Conservation (phyloP, 2,113 vertebrate genomes). For the Glaucomys volans region DNA sequence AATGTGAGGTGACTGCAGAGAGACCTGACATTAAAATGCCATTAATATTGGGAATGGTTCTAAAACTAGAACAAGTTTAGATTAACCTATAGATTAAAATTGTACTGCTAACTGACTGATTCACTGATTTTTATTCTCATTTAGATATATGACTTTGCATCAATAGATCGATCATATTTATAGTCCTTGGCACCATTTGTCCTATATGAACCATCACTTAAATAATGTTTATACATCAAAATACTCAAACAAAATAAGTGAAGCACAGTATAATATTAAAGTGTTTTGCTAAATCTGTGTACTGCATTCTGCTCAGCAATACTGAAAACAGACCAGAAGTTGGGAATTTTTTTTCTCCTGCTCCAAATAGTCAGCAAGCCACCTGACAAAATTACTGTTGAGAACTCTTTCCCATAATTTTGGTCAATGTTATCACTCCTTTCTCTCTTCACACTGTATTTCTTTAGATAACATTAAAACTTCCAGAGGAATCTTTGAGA, state of each 20-base stretch:
- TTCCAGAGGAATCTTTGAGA: background rate
- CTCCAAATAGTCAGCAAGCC: background rate
- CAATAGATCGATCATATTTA: background rate
- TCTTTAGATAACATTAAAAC: constrained; percentile 2
- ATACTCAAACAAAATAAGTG: constrained; percentile 7
- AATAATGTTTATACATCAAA: constrained; percentile 20
- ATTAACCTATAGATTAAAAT: constrained; percentile 13
- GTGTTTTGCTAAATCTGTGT: background rate
- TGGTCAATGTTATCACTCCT: background rate
- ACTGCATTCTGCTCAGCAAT: background rate
- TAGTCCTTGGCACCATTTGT: background rate
- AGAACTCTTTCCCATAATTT: constrained; percentile 16
- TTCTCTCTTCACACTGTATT: background rate
- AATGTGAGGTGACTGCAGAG: background rate
- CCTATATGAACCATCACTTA: background rate
- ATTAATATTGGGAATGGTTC: background rate
- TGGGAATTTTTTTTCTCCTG: background rate
- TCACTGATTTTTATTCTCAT: background rate
- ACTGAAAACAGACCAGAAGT: background rate
- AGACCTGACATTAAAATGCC: background rate
- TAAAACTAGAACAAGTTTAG: constrained; percentile 41
- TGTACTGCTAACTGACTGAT: background rate
- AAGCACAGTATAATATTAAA: constrained; percentile 22
- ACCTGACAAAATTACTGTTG: background rate
- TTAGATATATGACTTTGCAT: background rate